These are phyloP conservation scores for Temnothorax unifasciatus DNA, from an alignment of 2,888 invertebrate species.

Conservation along the genomic window DNA sequence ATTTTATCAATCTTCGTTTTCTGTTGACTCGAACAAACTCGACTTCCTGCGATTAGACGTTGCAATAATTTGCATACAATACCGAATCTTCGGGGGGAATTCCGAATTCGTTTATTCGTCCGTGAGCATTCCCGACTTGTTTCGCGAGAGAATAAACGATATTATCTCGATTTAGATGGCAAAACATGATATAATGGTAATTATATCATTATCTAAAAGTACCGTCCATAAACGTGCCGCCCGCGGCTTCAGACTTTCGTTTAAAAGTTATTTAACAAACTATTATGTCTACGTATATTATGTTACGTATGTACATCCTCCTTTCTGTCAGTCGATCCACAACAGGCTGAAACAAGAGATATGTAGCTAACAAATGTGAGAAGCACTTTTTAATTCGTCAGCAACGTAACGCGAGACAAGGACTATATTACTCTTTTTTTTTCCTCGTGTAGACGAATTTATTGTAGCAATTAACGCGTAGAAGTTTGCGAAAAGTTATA, in stretches of 20 bases:
- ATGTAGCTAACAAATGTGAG: neutral
- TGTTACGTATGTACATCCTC: neutral
- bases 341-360: neutral
- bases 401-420: neutral
- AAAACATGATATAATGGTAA: neutral
- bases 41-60: neutral
- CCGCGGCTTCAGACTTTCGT: neutral
- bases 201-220: constrained; percentile 1
- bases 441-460: neutral
- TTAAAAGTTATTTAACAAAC: neutral
- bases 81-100: neutral
- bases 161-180: neutral
- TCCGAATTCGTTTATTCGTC: neutral
- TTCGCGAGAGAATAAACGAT: neutral
- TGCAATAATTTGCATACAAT: neutral
- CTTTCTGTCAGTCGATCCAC: neutral
- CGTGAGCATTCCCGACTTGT: neutral
- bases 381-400: constrained; percentile 48
- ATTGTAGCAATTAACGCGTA: neutral
- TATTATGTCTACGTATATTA: neutral
- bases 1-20: neutral
- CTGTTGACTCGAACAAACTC: neutral
- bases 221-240: neutral
- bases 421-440: neutral
- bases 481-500: neutral